Base-by-base conservation (phyloP, 2,888 invertebrate species). In the Tachina fera region DNA sequence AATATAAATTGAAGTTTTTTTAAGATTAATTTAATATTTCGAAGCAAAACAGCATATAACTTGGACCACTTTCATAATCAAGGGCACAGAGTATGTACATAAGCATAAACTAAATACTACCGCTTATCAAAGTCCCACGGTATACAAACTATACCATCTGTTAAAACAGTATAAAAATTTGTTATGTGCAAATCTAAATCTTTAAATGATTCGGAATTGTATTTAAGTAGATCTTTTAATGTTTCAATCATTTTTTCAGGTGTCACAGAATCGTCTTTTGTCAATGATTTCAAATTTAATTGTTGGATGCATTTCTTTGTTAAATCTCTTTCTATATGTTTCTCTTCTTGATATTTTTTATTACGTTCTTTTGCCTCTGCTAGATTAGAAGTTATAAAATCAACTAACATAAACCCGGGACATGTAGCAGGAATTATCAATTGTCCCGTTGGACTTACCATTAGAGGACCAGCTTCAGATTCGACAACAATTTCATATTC, bases 401-500 rank as follows among this genome's bases (percentile, higher is more conserved):
- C 96, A 16, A 98, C 95, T 74, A 98, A 93, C 87, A 98, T 95
- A 88, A 96, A 95, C 0, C 97, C 97, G 0, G 98, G 98, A 90
- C 98, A 97, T 0, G 98, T 97, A 0, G 97, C 96, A 14, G 98
- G 98, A 1, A 97, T 96, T 86, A 98, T 97, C 90, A 98, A 96
- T 93, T 98, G 98, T 4, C 98, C 98, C 4, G 97, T 97, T 0
- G 98, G 98, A 13, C 97, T 97, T 43, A 98, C 94, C 96, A 98
- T 98, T 78, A 98, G 91, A 0, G 98, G 98, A 0, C 98, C 98
- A 5, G 98, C 97, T 92, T 98, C 98, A 31, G 98, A 91, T 83
- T 98, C 93, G 19, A 93, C 93, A 63, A 90, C 89, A 47, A 91
- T 90, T 86, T 87, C 81, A 90, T 96, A 96, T 90, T 96, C 94